Evolutionary conservation across 2,888 invertebrate species (phyloP), one percentile per base, ranked within the genome.

Genomic region (Pherbina coryleti): DNA sequence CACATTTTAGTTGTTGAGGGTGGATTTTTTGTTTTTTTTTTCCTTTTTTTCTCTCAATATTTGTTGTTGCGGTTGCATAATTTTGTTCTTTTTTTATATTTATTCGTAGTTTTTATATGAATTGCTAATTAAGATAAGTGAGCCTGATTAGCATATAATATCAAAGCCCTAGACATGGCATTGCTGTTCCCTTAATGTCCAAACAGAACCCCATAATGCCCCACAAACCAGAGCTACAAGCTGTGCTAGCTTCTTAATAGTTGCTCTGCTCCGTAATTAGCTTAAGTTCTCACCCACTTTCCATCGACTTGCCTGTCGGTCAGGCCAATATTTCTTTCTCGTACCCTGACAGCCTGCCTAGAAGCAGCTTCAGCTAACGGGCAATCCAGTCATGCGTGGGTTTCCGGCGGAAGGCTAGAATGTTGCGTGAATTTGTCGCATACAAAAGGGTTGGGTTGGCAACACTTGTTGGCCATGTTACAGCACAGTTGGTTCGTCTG

Each of bases 101-200:
- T 72, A 8, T 34, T 69, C 11, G 49, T 67, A 49, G 64, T 76
- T 78, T 74, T 62, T 75, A 77, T 76, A 76, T 72, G 79, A 82
- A 82, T 82, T 82, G 81, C 81, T 82, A 82, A 82, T 82, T 82
- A 82, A 81, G 82, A 81, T 82, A 82, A 81, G 81, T 82, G 78
- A 80, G 78, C 71, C 53, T 78, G 80, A 82, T 82, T 82, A 81
- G 77, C 80, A 81, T 80, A 80, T 79, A 78, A 82, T 79, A 70
- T 75, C 34, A 49, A 69, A 49, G 34, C 28, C 53, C 70, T 31
- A 53, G 25, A 53, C 70, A 14, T n/a, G 22, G 37, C 11, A 62
- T 31, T 28, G 17, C 17, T 19, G 22, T 62, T 17, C 31, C 28
- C 9, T 4, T 31, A 64, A 8, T 31, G 28, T 25, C 53, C 37